Base-by-base conservation (phyloP, 2,797 vertebrate genomes). In the Chloroceryle inda region DNA sequence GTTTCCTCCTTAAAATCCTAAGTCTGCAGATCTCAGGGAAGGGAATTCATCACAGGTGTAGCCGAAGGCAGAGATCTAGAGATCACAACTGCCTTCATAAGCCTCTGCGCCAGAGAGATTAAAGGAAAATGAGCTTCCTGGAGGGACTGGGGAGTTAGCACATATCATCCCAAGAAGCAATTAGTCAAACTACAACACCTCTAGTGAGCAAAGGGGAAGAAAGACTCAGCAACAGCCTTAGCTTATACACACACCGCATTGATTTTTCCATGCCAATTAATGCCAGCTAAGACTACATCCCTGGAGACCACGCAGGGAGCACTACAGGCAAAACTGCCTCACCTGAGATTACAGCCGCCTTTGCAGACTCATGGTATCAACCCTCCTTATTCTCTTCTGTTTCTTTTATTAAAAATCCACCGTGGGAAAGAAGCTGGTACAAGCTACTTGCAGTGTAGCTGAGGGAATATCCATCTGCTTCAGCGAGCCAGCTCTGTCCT, bases 181-280 rank as follows among this genome's bases (percentile, higher is more conserved):
- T 88, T 88, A 92, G 66, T 68, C 69, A 24, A 12, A 10, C 56
- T 5, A 29, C 31, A 74, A 12, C 78, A 61, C 53, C 56, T 58
- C 63, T 18, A 1, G 29, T 0, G 2, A 83, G 58, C 1, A 0
- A 14, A 77, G 42, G 35, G 31, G 18, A 77, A 84, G 72, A 16
- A 27, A 85, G 53, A 62, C 11, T 9, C 40, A 13, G 85, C 56
- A 74, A 14, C 47, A 45, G 31, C 33, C 45, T 59, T 6, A 5
- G 56, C 56, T 89, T 56, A 18, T 45, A 7, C 62, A 85, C 3
- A 1, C 5, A 62, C 89, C 62, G 38, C 50, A 47, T 67, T 90
- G 79, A 86, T 92, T 94, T 95, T 95, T 80, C 76, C 37, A 14
- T 84, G 69, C 89, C 66, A 75, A 81, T 94, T 89, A 89, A 66